Base-by-base conservation (phyloP, 2,888 invertebrate genomes). In the Campaea margaritaria region DNA sequence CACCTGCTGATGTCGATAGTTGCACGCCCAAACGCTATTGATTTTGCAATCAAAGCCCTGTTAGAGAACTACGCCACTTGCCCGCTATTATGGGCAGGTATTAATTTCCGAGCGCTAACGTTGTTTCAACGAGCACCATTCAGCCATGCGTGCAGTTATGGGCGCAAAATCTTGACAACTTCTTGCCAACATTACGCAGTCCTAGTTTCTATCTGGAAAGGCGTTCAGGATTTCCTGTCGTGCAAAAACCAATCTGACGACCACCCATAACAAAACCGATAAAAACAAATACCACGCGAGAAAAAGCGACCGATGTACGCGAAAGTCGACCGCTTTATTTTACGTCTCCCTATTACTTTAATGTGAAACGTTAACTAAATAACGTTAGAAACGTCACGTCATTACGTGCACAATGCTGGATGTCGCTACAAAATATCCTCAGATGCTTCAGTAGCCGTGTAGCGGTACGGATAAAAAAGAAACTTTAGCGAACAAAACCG, bases 41-140 rank as follows among this genome's bases (percentile, higher is more conserved):
- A 91, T 90, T 91, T 90, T 86, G 84, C 86, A 89, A 90, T 90
- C 83, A 90, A 86, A 85, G 73, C 79, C 80, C 77, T 84, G 85
- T 88, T 87, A 86, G 80, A 82, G 79, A 79, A 72, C 77, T 73
- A 69, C 68, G 64, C 74, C 71, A 76, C 78, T 80, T 79, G 71
- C 71, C 70, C 63, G 62, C 72, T 71, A 80, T 81, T 81, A 81
- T 75, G 74, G 72, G 72, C 66, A 75, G 79, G 83, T 87, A 87
- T 82, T 82, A 78, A 82, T 80, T 79, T 74, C 78, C 74, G 64
- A 71, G 52, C 65, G 60, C 68, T 60, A 68, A 69, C 68, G 67
- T 65, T n/a, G n/a, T n/a, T 73, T 68, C 50, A 65, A 63, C 54
- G 50, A 66, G 45, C 62, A 31, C 13, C 48, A 67, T 48, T 61